Evolutionary conservation across 2,797 vertebrate species (phyloP).

Genomic region (Simalia tracyae): DNA sequence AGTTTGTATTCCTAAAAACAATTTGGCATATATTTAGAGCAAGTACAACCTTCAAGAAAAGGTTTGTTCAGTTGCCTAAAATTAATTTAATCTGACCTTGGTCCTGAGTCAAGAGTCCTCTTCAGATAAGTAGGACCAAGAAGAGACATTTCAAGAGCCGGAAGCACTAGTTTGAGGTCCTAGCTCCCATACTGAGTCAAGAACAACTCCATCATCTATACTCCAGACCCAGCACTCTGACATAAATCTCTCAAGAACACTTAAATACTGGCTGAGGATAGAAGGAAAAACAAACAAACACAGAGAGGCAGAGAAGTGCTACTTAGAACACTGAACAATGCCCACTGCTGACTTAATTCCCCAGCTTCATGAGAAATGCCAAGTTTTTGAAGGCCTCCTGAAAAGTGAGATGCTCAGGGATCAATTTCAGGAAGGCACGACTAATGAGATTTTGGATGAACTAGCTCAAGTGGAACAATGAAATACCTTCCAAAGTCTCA

Average conservation of each 20-base stretch:
- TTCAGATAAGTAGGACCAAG: background rate
- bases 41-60: background rate
- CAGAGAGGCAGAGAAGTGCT: no score
- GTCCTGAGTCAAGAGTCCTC: background rate
- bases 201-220: background rate
- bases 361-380: no score
- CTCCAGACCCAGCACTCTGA: background rate
- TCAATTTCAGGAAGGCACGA: no score
- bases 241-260: background rate
- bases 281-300: no score
- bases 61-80: background rate
- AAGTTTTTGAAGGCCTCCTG: no score
- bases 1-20: background rate
- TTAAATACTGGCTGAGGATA: no score
- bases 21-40: background rate
- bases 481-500: no score
- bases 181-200: background rate
- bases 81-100: background rate
- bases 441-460: no score
- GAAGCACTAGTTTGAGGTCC: background rate
- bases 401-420: no score
- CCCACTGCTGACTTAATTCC: no score
- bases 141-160: background rate
- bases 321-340: no score
- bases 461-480: no score